Conservation (phyloP, 1,140 invertebrate genomes). For the Nasonia longicornis region DNA sequence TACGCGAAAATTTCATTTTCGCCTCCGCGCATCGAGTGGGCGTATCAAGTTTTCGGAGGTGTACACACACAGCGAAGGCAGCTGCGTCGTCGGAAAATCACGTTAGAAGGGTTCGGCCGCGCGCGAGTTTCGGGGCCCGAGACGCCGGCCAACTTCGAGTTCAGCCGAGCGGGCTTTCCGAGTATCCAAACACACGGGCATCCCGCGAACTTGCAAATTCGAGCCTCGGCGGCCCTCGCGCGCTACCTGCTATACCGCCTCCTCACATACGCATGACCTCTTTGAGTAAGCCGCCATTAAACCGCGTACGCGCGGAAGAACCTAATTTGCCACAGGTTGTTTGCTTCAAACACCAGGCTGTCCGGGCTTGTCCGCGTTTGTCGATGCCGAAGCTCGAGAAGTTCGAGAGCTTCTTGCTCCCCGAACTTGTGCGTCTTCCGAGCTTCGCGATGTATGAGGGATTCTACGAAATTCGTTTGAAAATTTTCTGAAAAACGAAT, state of each 20-base stretch:
- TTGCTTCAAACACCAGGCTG: not conserved
- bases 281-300: not conserved
- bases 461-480: not conserved
- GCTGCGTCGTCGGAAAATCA: conserved; percentile 3
- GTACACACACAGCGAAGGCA: not conserved
- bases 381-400: not conserved
- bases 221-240: not conserved
- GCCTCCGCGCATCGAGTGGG: not conserved
- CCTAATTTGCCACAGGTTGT: not conserved
- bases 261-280: not conserved
- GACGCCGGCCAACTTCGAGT: not conserved
- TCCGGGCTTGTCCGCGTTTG: not conserved
- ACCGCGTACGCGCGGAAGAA: not conserved
- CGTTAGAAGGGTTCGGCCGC: not conserved
- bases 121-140: not conserved
- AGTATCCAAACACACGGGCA: conserved; percentile 23
- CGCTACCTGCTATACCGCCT: no score
- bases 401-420: not conserved
- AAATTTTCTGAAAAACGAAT: no score
- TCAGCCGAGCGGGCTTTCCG: not conserved
- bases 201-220: conserved; percentile 21
- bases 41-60: conserved; percentile 15
- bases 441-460: not conserved
- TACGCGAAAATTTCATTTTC: conserved; percentile 44
- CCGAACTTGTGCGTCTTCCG: not conserved